Evolutionary conservation across 2,113 vertebrate species (phyloP).

Genomic region (Urocynchramus pylzowi): DNA sequence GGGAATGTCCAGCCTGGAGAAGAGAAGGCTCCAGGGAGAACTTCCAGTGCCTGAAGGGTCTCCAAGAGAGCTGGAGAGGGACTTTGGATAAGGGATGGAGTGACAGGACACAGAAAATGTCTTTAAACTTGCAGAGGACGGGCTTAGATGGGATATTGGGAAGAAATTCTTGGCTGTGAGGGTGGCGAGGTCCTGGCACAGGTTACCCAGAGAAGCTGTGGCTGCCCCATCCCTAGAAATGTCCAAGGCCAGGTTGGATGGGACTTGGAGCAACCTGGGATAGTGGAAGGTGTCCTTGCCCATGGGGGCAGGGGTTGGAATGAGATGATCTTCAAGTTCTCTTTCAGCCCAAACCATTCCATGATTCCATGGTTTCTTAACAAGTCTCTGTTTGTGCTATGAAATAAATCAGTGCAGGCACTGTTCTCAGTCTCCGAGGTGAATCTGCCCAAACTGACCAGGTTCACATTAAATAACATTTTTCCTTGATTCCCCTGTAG

Average conservation of each 20-base stretch:
- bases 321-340: fast-evolving
- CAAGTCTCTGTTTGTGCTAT: background rate
- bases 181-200: fast-evolving
- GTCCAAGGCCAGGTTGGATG: fast-evolving
- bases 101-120: fast-evolving
- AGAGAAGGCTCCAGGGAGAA: fast-evolving
- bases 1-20: background rate
- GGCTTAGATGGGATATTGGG: background rate
- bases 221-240: background rate
- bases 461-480: background rate
- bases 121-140: fast-evolving
- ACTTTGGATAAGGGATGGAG: fast-evolving
- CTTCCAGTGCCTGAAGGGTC: background rate
- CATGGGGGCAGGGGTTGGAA: background rate
- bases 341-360: background rate
- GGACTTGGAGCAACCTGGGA: background rate
- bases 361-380: background rate
- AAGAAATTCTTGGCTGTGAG: background rate
- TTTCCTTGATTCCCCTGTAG: background rate
- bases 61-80: background rate
- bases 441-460: background rate
- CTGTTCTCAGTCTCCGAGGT: background rate
- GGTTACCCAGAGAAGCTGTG: fast-evolving
- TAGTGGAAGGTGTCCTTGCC: background rate
- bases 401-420: background rate